Evolutionary conservation across 2,797 vertebrate genomes (phyloP).

Genomic region (Fistularia tabacaria): DNA sequence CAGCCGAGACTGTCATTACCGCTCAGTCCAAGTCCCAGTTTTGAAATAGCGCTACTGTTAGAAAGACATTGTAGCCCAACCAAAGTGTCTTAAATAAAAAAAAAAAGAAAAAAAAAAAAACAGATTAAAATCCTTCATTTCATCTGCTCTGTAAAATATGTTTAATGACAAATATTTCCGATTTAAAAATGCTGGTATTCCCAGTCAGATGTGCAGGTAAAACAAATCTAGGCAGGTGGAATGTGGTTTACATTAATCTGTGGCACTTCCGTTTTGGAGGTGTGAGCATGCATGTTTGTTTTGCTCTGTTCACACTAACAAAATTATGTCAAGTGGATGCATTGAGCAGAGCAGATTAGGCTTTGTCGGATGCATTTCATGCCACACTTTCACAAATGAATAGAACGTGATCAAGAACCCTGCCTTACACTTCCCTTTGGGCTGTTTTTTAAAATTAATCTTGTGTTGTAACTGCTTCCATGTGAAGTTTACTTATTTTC

Average conservation of each 20-base stretch:
- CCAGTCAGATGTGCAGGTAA: conserved; percentile 14
- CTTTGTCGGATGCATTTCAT: conserved; percentile 15
- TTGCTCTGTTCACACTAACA: conserved; percentile 11
- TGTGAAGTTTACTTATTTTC: not conserved
- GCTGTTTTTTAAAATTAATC: conserved; percentile 16
- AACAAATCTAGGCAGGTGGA: conserved; percentile 25
- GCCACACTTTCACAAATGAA: conserved; percentile 28
- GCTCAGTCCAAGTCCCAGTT: not conserved
- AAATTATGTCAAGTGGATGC: conserved; percentile 2
- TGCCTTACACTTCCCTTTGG: conserved; percentile 36
- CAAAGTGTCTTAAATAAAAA: not conserved
- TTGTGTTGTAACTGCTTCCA: conserved; percentile 10
- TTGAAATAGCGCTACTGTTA: not conserved
- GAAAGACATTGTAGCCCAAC: not conserved
- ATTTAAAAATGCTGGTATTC: conserved; percentile 9
- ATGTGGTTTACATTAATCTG: conserved; percentile 22
- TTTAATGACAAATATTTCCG: not conserved
- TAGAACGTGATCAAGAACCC: conserved; percentile 34
- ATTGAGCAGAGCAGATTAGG: not conserved
- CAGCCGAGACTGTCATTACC: conserved; percentile 7
- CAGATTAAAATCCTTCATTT: not conserved
- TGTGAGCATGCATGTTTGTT: not conserved
- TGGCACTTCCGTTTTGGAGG: conserved; percentile 27
- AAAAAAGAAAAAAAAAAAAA: not conserved
- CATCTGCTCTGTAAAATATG: not conserved